A percentile compares a stretch with the other conserved stretches of the same genome.
Evolutionary conservation across 2,113 vertebrate genomes (phyloP).

Genomic region (Psophia crepitans): DNA sequence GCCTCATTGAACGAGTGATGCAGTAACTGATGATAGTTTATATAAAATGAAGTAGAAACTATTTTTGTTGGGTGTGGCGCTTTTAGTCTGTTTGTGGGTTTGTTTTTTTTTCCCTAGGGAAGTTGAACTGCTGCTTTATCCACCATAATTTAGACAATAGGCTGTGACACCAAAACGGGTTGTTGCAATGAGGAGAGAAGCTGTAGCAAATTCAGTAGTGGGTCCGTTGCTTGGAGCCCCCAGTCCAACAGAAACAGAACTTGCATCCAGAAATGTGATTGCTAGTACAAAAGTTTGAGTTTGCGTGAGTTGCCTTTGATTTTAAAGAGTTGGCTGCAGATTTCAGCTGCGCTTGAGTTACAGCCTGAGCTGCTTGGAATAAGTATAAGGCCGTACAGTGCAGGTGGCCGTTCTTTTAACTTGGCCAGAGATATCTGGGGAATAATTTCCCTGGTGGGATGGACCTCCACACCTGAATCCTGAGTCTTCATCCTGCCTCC

Average conservation of each 20-base stretch:
- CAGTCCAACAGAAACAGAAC: background rate
- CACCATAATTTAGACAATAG: background rate
- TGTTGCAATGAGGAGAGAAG: background rate
- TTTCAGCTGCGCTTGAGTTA: background rate
- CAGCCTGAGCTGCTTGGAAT: background rate
- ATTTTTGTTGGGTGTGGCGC: too few species aligned
- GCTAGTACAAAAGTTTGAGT: background rate
- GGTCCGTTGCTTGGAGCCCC: background rate
- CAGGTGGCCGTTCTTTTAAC: background rate
- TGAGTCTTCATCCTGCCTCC: background rate
- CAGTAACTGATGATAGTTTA: background rate
- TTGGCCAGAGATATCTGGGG: background rate
- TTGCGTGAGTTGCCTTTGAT: background rate
- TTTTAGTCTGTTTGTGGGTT: background rate
- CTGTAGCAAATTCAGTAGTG: rapidly evolving
- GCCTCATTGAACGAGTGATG: background rate
- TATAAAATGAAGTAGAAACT: background rate
- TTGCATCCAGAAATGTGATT: background rate
- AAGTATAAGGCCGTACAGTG: background rate
- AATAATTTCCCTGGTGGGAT: background rate
- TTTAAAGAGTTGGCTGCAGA: background rate
- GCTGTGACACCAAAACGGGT: too few species aligned
- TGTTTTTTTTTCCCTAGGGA: background rate
- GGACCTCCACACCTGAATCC: background rate
- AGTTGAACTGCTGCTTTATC: background rate